phyloP scores from a whole-genome alignment of 2,113 vertebrate genomes.

The Syngnathus scovelli region DNA sequence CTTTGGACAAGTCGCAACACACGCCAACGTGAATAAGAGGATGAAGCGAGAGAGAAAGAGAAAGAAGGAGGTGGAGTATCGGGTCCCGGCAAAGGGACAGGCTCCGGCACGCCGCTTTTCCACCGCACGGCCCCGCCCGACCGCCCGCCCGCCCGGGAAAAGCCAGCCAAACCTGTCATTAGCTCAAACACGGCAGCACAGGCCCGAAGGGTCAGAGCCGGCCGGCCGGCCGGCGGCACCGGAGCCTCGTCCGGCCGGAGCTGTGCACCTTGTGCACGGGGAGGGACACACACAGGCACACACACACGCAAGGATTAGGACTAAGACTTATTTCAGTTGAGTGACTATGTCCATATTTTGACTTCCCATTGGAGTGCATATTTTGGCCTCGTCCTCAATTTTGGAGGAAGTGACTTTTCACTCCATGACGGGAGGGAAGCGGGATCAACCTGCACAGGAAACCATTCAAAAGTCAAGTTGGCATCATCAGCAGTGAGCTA shows the following conservation, averaged over 20 bases:
- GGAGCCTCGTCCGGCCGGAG: not conserved
- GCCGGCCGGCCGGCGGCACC: too few species aligned
- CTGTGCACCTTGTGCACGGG: not conserved
- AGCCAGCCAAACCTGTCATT: slow-evolving; percentile 75
- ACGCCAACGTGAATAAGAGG: slow-evolving; percentile 46
- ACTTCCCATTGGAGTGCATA: not conserved
- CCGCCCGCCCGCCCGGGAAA: slow-evolving; percentile 40
- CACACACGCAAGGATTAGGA: not conserved
- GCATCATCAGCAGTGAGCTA: not conserved
- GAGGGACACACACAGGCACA: not conserved
- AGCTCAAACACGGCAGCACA: slow-evolving; percentile 61
- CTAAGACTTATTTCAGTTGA: not conserved
- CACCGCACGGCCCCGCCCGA: slow-evolving; percentile 70
- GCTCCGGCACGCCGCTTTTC: slow-evolving; percentile 71
- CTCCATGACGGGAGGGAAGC: not conserved
- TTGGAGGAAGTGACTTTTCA: not conserved
- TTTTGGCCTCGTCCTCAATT: not conserved
- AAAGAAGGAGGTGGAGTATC: slow-evolving; percentile 46
- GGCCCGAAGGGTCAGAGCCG: slow-evolving; percentile 36
- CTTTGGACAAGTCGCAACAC: slow-evolving; percentile 53
- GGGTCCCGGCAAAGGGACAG: slow-evolving; percentile 48
- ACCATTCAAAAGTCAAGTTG: slow-evolving; percentile 8
- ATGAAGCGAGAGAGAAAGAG: slow-evolving; percentile 23
- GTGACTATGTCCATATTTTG: too few species aligned
- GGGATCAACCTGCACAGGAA: slow-evolving; percentile 12